Evolutionary conservation across 2,888 invertebrate species (phyloP), one percentile per base, ranked within the genome.

Genomic region (Parapristionchus giblindavisi): DNA sequence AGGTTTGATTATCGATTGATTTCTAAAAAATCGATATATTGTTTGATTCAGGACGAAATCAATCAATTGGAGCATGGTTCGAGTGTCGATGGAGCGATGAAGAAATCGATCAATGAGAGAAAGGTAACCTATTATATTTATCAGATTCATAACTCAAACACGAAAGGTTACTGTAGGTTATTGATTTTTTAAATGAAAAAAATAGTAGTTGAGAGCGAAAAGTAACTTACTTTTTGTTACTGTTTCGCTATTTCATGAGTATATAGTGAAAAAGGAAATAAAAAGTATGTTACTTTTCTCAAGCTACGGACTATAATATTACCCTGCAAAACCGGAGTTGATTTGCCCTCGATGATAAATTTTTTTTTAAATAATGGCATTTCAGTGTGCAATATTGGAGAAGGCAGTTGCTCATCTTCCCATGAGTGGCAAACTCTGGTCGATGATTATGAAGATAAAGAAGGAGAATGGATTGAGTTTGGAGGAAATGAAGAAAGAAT

Each of bases 401-500:
- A 63, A 40, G 1, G 63, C 63, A 3, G 4, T 63, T 1, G n/a
- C n/a, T 4, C 6, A 63, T 40, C 24, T 63, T 63, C 63, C 66
- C 21, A 48, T 11, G 51, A 66, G 48, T 48, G 32, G 48, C 3
- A 1, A 27, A 32, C 51, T 63, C 17, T 17, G n/a, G 21, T 32
- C 38, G 29, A 34, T 51, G 24, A 11, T 11, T 4, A 51, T 51
- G 66, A 29, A 51, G 29, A 32, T 48, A 32, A 66, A 51, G 66
- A 51, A 51, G 66, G 5, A 66, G 29, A 51, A 32, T 48, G 34
- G 38, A 8, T 32, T 51, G 6, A 17, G 24, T 21, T 29, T 29
- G 2, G 66, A 48, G 21, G 51, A 66, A 11, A n/a, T 66, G 48
- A 51, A 51, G 17, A 32, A 66, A 32, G 66, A 66, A 51, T 63